Base-by-base conservation (phyloP, 2,113 vertebrate genomes). In the Gobius niger region DNA sequence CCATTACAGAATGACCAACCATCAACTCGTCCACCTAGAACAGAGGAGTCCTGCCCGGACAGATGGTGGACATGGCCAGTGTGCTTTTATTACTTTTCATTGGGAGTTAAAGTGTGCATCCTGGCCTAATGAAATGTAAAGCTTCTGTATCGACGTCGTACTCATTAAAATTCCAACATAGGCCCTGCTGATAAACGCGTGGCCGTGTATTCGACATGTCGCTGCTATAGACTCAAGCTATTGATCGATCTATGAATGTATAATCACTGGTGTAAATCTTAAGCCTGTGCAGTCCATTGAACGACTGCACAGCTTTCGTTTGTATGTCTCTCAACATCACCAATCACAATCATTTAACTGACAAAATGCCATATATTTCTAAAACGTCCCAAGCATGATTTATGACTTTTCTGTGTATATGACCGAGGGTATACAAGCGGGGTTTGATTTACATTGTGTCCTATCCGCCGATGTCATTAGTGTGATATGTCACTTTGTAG, bases 221-320 rank as follows among this genome's bases (percentile, higher is more conserved):
- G 73, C 78, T 63, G 63, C 87, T 81, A 60, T 60, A 70, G 80
- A 81, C 83, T 86, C 76, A 52, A 64, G 50, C n/a, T 84, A 91
- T 90, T 80, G 90, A 91, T 90, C 85, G 79, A 90, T 90, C 82
- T 84, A 84, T 91, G 88, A 91, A 91, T 92, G 83, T 82, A 82
- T 92, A 91, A 90, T 90, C 76, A 72, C 75, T 46, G 49, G 81
- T 75, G 83, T 91, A 81, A 87, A 91, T 87, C 83, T 85, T 81
- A 66, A 81, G 77, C 70, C 57, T 0, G 44, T 44, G 13, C 71
- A 75, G 82, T 85, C 53, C 47, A 65, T 75, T 65, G 72, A 77
- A 76, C 51, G 44, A 65, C 49, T 67, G 19, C 50, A 51, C 59
- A 46, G 42, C n/a, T 16, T 46, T 44, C 16, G 44, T 63, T 44